phyloP scores from a whole-genome alignment of 2,888 invertebrate species.

The Cephus pulcher region DNA sequence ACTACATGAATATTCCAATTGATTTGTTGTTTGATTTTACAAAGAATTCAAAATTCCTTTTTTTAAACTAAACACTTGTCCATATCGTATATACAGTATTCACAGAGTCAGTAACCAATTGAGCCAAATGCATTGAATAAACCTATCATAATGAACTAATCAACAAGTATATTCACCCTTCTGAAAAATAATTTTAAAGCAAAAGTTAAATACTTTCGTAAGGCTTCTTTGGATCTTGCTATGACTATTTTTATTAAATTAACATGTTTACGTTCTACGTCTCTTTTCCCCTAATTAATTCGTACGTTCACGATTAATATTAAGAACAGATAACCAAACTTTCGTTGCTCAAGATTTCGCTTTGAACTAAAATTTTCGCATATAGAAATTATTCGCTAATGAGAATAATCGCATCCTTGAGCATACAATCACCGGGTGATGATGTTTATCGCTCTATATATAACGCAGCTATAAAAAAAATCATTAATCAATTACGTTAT shows the following conservation, averaged over 20 bases:
- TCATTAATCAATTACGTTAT: constrained; percentile 17
- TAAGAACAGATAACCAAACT: neutral
- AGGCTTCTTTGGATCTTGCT: neutral
- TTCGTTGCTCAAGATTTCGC: neutral
- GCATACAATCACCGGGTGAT: constrained; percentile 47
- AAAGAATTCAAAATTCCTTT: neutral
- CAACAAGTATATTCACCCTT: too few relatives aligned
- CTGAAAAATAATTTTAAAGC: too few relatives aligned
- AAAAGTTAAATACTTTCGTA: neutral
- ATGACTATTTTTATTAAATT: neutral
- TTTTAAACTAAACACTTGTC: too few relatives aligned
- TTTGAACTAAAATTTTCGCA: neutral
- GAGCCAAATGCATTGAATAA: too few relatives aligned
- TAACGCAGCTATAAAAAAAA: constrained; percentile 42
- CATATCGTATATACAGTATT: too few relatives aligned
- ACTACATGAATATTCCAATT: neutral
- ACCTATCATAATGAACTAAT: too few relatives aligned
- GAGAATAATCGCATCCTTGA: constrained; percentile 40
- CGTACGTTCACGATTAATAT: neutral
- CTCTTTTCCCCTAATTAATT: neutral
- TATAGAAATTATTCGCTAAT: constrained; percentile 13
- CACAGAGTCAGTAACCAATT: too few relatives aligned
- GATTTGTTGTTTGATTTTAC: neutral
- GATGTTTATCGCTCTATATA: constrained; percentile 43
- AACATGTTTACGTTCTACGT: neutral